Percentiles rank a stretch among this genome's conserved stretches.
These are phyloP conservation scores for Rhamphomyia laevipes DNA, from an alignment of 2,888 invertebrate genomes.

Conservation along the genomic window DNA sequence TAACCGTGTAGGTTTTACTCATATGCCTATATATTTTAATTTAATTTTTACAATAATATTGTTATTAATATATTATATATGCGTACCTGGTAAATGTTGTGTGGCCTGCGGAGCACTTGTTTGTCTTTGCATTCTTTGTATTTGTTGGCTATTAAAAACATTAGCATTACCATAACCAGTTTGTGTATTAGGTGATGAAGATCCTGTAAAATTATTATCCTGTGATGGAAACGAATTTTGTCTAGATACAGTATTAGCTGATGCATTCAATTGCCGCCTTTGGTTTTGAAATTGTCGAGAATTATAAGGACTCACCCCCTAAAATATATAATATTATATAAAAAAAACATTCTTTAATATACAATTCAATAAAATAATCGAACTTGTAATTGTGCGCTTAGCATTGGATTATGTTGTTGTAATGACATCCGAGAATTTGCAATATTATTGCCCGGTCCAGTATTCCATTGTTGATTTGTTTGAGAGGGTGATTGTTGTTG, in stretches of 20 bases:
- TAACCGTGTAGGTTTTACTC: not conserved
- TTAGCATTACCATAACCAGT: slow-evolving; percentile 26
- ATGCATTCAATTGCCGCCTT: slow-evolving; percentile 35
- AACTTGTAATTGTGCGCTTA: slow-evolving; percentile 73
- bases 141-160: slow-evolving; percentile 29
- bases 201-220: slow-evolving; percentile 22
- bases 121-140: slow-evolving; percentile 36
- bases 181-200: slow-evolving; percentile 29
- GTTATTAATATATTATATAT: too few relatives aligned
- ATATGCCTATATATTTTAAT: too few relatives aligned
- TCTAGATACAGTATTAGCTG: slow-evolving; percentile 30
- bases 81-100: slow-evolving; percentile 36
- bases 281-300: slow-evolving; percentile 32
- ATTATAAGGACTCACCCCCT: slow-evolving; percentile 31
- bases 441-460: slow-evolving; percentile 15
- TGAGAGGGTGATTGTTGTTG: not conserved
- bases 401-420: slow-evolving; percentile 79
- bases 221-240: slow-evolving; percentile 31
- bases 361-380: slow-evolving; percentile 26
- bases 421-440: slow-evolving; percentile 40
- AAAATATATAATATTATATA: not conserved
- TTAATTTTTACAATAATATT: too few relatives aligned
- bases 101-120: slow-evolving; percentile 36
- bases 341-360: not conserved
- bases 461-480: slow-evolving; percentile 19